Base-by-base conservation (phyloP, 2,888 invertebrate genomes). In the Vandiemenella viatica region DNA sequence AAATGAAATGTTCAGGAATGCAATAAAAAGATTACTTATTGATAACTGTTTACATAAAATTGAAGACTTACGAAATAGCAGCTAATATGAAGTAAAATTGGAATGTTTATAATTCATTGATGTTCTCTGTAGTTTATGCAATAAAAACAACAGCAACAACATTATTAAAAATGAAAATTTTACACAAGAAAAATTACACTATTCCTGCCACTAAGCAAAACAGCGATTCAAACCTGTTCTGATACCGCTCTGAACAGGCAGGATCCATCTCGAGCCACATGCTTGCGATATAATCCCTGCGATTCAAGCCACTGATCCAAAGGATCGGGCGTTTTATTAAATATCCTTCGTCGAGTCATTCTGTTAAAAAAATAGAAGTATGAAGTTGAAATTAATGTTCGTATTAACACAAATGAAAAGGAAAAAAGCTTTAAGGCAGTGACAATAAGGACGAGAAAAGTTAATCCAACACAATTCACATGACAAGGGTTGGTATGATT, bases 221-320 rank as follows among this genome's bases (percentile, higher is more conserved):
- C 10, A 32, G 32, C n/a, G 4, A 32, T 32, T n/a, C 67, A 67
- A 89, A 67, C 68, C 68, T 90, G 89, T 67, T 93, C 92, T 32
- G 91, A 83, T 46, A 90, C 79, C 10, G 85, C 86, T 58, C 92
- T 76, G 67, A 92, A 93, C 43, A 93, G 70, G 62, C 88, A 90
- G 52, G 86, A 86, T 46, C 87, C 82, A 71, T 93, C 92, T 60
- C 83, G 79, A 47, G 91, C 88, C 16, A 84, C 82, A 61, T 86
- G 84, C 71, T 93, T 93, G 58, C 91, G 75, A 65, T 84, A 89
- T 61, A 81, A 80, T 37, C 85, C 85, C 63, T 83, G 74, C 55
- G 77, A 75, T 58, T 85, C 85, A 58, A 91, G 67, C 79, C 83
- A 88, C 59, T 80, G 77, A 64, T 90, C 89, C 46, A 76, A 63